A percentile compares a stretch with the other conserved stretches of the same genome.
phyloP scores from a whole-genome alignment of 2,797 vertebrate genomes.

The Limnodromus scolopaceus region DNA sequence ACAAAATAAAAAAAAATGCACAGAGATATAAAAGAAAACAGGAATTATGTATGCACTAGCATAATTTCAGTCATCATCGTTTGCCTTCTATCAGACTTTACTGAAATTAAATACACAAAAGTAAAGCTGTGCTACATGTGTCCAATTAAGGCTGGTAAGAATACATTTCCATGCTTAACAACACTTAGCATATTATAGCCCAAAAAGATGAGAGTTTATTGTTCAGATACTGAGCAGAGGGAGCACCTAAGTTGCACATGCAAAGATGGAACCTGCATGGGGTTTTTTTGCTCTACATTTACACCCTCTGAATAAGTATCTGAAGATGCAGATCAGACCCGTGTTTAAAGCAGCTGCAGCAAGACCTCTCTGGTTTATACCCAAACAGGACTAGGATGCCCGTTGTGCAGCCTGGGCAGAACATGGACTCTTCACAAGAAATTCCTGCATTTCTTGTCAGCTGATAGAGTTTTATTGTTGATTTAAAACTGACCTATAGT shows the following conservation, averaged over 20 bases:
- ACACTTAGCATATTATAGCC: rapidly evolving
- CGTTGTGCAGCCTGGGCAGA: background rate
- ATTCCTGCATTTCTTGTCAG: background rate
- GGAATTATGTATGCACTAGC: background rate
- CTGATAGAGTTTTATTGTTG: background rate
- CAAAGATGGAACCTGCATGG: background rate
- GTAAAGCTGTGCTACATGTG: background rate
- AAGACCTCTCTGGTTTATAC: background rate
- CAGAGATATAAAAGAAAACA: background rate
- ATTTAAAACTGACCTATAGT: background rate
- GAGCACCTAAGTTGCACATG: background rate
- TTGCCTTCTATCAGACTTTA: background rate
- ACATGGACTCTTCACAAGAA: background rate
- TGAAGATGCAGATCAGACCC: background rate
- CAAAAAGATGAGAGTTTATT: background rate
- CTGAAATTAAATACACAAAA: background rate
- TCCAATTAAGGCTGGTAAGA: background rate
- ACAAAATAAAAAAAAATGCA: background rate
- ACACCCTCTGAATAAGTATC: background rate
- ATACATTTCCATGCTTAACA: background rate
- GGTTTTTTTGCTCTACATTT: background rate
- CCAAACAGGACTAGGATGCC: background rate
- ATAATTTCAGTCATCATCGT: background rate
- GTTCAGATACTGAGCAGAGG: background rate
- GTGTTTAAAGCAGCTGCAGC: background rate